phyloP scores from a whole-genome alignment of 2,888 invertebrate species.

The Piscicola geometra region DNA sequence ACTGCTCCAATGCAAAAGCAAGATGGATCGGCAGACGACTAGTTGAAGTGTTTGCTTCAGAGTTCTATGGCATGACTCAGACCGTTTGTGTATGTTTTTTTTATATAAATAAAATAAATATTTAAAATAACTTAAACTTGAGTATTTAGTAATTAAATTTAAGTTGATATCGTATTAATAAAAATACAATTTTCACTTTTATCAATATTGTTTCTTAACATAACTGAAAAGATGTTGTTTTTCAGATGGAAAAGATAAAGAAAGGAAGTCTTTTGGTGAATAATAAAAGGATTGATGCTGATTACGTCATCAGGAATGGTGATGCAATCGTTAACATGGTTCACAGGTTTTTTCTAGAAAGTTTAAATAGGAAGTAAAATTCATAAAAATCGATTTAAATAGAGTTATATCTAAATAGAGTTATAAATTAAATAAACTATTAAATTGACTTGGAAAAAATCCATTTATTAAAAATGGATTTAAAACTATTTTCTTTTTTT shows the following conservation, averaged over 20 bases:
- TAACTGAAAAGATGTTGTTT: not conserved
- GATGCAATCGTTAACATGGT: slow-evolving; percentile 83
- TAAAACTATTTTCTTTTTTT: too few relatives aligned
- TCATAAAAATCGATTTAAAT: too few relatives aligned
- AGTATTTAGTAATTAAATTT: too few relatives aligned
- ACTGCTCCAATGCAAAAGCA: slow-evolving; percentile 86
- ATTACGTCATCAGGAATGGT: slow-evolving; percentile 86
- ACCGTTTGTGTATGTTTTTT: slow-evolving; percentile 56
- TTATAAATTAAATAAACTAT: too few relatives aligned
- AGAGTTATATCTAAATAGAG: too few relatives aligned
- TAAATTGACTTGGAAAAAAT: too few relatives aligned
- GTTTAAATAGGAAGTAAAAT: too few relatives aligned
- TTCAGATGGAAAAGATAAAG: slow-evolving; percentile 2
- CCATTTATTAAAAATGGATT: too few relatives aligned
- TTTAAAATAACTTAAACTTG: too few relatives aligned
- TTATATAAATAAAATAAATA: too few relatives aligned
- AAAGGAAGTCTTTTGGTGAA: not conserved
- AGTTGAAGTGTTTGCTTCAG: slow-evolving; percentile 82
- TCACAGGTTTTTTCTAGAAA: slow-evolving; percentile 74
- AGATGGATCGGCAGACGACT: slow-evolving; percentile 85
- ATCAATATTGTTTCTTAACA: not conserved
- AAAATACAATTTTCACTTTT: too few relatives aligned
- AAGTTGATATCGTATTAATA: too few relatives aligned
- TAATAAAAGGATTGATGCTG: slow-evolving; percentile 51
- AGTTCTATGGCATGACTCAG: slow-evolving; percentile 69